Evolutionary conservation across 1,140 invertebrate genomes (phyloP).

Genomic region (Caenorhabditis latens): DNA sequence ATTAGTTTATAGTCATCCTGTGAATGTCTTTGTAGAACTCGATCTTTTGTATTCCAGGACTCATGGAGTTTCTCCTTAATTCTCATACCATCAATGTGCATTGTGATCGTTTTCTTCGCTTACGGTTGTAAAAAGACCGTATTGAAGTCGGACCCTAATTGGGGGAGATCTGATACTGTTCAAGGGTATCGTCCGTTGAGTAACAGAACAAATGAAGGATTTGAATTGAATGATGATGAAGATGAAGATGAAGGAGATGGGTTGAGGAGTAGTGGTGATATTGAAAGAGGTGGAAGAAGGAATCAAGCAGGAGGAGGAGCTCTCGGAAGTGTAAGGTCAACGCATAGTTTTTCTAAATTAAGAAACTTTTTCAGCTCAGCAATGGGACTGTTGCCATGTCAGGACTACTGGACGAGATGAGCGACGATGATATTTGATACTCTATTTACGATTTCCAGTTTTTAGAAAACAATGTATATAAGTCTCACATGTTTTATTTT

Average conservation of each 20-base stretch:
- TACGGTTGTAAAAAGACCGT: conserved; percentile 59
- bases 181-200: conserved; percentile 47
- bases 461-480: neutral
- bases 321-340: conserved; percentile 27
- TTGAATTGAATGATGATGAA: conserved; percentile 20
- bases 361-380: neutral
- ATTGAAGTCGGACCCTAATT: conserved; percentile 15
- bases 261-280: neutral
- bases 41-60: conserved; percentile 34
- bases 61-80: conserved; percentile 53
- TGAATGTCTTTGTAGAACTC: too few species aligned
- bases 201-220: conserved; percentile 43
- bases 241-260: conserved; percentile 48
- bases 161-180: conserved; percentile 28
- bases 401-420: conserved; percentile 31
- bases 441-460: neutral
- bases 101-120: conserved; percentile 43
- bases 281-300: conserved; percentile 27
- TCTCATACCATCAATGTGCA: conserved; percentile 53
- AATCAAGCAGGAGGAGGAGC: conserved; percentile 15
- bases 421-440: conserved; percentile 29
- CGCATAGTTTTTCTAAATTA: neutral
- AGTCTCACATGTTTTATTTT: neutral
- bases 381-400: conserved; percentile 43
- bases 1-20: too few species aligned